These are phyloP conservation scores for Peromyscus leucopus DNA, from an alignment of 2,113 vertebrate genomes.

Conservation along the genomic window DNA sequence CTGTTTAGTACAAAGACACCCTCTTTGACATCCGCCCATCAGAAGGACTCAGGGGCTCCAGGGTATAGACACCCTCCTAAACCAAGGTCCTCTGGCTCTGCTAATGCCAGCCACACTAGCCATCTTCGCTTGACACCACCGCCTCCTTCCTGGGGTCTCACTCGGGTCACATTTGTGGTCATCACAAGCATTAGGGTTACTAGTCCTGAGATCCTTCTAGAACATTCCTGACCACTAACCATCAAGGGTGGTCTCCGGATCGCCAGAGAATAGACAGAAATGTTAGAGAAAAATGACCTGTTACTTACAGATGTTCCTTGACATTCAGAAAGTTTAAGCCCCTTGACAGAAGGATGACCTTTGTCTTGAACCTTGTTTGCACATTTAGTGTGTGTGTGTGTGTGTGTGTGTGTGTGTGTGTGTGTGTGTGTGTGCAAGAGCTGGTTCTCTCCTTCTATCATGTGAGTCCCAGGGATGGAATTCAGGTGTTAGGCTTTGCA, in stretches of 20 bases:
- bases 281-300: conserved; percentile 4
- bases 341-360: not conserved
- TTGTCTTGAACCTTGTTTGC: not conserved
- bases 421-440: not conserved
- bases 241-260: not conserved
- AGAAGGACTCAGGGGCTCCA: not conserved
- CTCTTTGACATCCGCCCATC: not conserved
- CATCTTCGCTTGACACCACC: not conserved
- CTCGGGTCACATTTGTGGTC: not conserved
- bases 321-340: not conserved
- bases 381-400: not conserved
- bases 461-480: not conserved
- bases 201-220: not conserved
- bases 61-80: not conserved
- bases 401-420: not conserved
- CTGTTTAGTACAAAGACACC: not conserved
- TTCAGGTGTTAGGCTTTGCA: not conserved
- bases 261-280: not conserved
- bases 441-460: not conserved
- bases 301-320: not conserved
- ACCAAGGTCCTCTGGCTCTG: not conserved
- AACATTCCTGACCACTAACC: conserved; percentile 9
- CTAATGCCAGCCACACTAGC: not conserved
- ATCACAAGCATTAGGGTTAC: not conserved
- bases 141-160: not conserved